phyloP scores from a whole-genome alignment of 1,140 invertebrate species.

The Teleopsis dalmanni region DNA sequence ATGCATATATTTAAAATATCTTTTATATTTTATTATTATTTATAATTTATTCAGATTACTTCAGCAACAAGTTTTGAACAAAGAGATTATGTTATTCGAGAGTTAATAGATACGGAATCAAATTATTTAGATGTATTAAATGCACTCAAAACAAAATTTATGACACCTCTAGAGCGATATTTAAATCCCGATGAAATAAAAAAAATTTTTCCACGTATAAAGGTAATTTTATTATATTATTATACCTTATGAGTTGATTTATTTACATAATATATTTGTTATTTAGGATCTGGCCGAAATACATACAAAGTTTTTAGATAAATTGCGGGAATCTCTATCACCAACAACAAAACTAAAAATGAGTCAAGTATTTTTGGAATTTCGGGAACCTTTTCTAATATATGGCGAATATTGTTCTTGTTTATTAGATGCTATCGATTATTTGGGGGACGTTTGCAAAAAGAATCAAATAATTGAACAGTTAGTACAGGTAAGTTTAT shows the following conservation, averaged over 20 bases:
- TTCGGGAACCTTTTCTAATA: conserved; percentile 81
- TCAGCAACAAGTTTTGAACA: conserved; percentile 68
- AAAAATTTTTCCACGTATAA: conserved; percentile 81
- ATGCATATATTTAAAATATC: conserved; percentile 8
- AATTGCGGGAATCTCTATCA: conserved; percentile 63
- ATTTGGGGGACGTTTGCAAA: conserved; percentile 65
- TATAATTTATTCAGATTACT: conserved; percentile 43
- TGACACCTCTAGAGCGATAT: conserved; percentile 63
- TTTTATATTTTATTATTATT: not conserved
- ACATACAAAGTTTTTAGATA: conserved; percentile 73
- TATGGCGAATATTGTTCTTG: conserved; percentile 96
- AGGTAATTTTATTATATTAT: conserved; percentile 51
- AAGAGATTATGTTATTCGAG: conserved; percentile 90
- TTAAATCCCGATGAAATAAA: conserved; percentile 68
- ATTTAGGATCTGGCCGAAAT: conserved; percentile 74
- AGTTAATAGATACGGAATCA: conserved; percentile 91
- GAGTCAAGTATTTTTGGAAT: conserved; percentile 78
- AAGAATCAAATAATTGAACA: conserved; percentile 46
- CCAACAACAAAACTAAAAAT: conserved; percentile 47
- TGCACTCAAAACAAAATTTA: conserved; percentile 78
- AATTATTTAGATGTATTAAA: conserved; percentile 93
- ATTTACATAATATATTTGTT: conserved; percentile 1
- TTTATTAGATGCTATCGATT: conserved; percentile 70
- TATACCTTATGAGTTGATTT: not conserved
- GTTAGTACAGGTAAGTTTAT: conserved; percentile 25